Base-by-base conservation (phyloP, 2,797 vertebrate species). In the Coregonus ussuriensis region DNA sequence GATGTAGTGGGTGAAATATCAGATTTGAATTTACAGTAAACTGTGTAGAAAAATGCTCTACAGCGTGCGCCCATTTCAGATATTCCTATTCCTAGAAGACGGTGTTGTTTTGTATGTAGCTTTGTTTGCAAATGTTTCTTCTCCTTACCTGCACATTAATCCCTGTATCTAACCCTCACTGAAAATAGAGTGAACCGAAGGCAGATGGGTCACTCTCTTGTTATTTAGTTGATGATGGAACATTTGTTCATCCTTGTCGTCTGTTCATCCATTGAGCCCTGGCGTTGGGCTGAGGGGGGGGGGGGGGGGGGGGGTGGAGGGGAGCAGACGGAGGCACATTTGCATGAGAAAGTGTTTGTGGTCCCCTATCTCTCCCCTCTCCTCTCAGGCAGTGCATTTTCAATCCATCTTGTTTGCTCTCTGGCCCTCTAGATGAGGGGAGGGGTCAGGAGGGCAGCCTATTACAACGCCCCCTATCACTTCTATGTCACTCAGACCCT, bases 321-420 rank as follows among this genome's bases (percentile, higher is more conserved):
- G 70, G n/a, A 53, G 21, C 41, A 71, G 79, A 79, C 4, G 52
- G 62, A 18, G 9, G 6, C 67, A 74, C 71, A 88, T 89, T 83
- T 82, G 47, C 87, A 88, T 88, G 82, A 88, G 83, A 83, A 87
- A 85, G 79, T 83, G 70, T 84, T 78, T 79, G 13, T 14, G 72
- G 71, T 76, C 18, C 65, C 47, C 71, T 63, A 41, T 78, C 53
- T 63, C 53, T n/a, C 16, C 18, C 53, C 16, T 56, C 59, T 52
- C 59, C 76, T 37, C 33, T 6, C 59, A 18, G 0, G 53, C 70
- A 77, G 69, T 9, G 11, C 76, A 53, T 82, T 83, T 77, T 76
- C 80, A 83, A 81, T 82, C 80, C 33, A 78, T 81, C 71, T 72
- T 11, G 33, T 75, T 75, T 67, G 59, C 77, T 81, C 16, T 74